Evolutionary conservation across 2,797 vertebrate genomes (phyloP), one percentile per base, ranked within the genome.

Genomic region (Rhabdophis nuchalis): DNA sequence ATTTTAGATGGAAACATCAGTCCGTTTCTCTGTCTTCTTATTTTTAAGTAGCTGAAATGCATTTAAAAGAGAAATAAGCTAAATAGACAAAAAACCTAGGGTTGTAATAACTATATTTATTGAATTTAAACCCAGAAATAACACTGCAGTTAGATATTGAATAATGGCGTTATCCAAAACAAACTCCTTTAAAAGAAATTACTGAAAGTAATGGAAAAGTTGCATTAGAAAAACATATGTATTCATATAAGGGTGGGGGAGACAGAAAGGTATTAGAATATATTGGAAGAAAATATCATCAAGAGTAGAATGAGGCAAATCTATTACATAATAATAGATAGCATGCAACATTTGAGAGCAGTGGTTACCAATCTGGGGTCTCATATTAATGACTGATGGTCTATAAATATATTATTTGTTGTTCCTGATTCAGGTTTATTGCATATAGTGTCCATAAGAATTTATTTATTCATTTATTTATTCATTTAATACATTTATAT

Each of bases 1-100:
- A 27, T 68, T 91, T 32, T 18, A 85, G 32, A 85, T 93, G 41
- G 90, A 93, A 87, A 86, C 88, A 92, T 20, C 85, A 64, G 86
- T 86, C 16, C 29, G 27, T 91, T 88, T 88, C 23, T 3, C 7
- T 54, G 72, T 82, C 52, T 56, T 64, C 58, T 95, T 23, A 5
- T 41, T 85, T 90, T 1, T 85, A 85, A 64, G 32, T 29, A 86
- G 82, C 27, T 86, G 72, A 89, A 89, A 72, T 86, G 18, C 72
- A 61, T 87, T 87, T 87, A 86, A 90, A 60, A 86, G 61, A 90
- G 27, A 90, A 87, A 90, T 92, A 61, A 92, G 60, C 77, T 58
- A 87, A 23, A 68, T 53, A 57, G 53, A 57, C 11, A 92, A 68
- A 94, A 93, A 4, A 54, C 50, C 20, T 77, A 60, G 85, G 20